A percentile compares a stretch with the other conserved stretches of the same genome.
Conservation (phyloP, 2,113 vertebrate genomes). For the Delphinus delphis region DNA sequence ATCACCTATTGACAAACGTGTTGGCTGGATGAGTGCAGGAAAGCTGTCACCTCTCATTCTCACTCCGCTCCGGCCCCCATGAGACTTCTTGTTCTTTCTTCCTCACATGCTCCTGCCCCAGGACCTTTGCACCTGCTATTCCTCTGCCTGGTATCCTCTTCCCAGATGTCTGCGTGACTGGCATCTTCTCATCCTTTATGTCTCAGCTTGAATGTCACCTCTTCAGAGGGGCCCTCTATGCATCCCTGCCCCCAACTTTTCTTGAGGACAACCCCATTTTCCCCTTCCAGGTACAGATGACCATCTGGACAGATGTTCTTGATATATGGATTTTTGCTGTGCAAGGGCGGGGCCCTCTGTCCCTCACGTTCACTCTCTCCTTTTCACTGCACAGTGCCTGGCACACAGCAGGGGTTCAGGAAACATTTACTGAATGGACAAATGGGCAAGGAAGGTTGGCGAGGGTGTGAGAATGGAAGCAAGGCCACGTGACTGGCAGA, state of each 20-base stretch:
- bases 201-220: neutral
- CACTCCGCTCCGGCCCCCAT: neutral
- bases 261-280: rapidly evolving
- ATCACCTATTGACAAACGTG: too few relatives aligned
- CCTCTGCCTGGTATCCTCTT: neutral
- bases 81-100: neutral
- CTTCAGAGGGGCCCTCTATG: neutral
- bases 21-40: neutral
- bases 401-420: neutral
- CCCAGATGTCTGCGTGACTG: neutral
- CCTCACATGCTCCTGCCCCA: neutral
- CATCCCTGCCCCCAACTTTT: neutral
- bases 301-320: neutral
- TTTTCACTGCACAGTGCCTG: too few relatives aligned
- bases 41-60: neutral
- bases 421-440: neutral
- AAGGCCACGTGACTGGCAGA: rapidly evolving
- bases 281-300: neutral
- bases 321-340: neutral
- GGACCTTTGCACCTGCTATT: neutral
- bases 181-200: neutral
- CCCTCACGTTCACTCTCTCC: rapidly evolving
- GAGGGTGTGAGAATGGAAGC: rapidly evolving
- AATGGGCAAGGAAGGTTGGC: neutral
- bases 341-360: rapidly evolving